Base-by-base conservation (phyloP, 2,797 vertebrate genomes). In the Loriculus beryllinus region DNA sequence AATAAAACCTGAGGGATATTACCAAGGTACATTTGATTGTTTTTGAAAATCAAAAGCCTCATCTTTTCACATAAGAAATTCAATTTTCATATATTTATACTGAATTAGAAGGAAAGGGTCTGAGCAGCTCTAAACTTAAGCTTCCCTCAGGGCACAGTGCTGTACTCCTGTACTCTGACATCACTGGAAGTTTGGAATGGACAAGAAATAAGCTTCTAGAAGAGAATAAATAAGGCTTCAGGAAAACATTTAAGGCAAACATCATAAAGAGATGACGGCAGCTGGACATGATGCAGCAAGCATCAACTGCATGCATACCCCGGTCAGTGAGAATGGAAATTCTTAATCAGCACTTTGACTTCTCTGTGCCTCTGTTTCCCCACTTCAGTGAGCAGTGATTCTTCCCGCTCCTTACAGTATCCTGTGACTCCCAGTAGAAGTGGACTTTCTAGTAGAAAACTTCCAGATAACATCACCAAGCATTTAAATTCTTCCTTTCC, bases 41-140 rank as follows among this genome's bases (percentile, higher is more conserved):
- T 92, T 92, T 29, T 70, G 45, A 35, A 76, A 88, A 71, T 26
- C 63, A 78, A 63, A 72, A 74, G 51, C 40, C 8, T 59, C 69
- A 33, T 88, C 39, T 90, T 90, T 70, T 85, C 33, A 70, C 19
- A 2, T 10, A 51, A 81, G 31, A 83, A 86, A 77, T n/a, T 16
- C 26, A 62, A 39, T 78, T 29, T 82, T 87, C 52, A 49, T 57
- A 12, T 56, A 40, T 78, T 68, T 88, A 43, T 28, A 43, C 16
- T 2, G 9, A 79, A 78, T 67, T 70, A 70, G 62, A 14, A 70
- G 29, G 26, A 68, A 68, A 62, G 22, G 10, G 26, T 9, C 8
- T 67, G 51, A 86, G 43, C 42, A 86, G 37, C 65, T n/a, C 43
- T 87, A 65, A 82, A 70, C 6, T 20, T 57, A 57, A 56, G n/a